phyloP scores from a whole-genome alignment of 1,140 invertebrate species.

The Brachionus paranguensis region DNA sequence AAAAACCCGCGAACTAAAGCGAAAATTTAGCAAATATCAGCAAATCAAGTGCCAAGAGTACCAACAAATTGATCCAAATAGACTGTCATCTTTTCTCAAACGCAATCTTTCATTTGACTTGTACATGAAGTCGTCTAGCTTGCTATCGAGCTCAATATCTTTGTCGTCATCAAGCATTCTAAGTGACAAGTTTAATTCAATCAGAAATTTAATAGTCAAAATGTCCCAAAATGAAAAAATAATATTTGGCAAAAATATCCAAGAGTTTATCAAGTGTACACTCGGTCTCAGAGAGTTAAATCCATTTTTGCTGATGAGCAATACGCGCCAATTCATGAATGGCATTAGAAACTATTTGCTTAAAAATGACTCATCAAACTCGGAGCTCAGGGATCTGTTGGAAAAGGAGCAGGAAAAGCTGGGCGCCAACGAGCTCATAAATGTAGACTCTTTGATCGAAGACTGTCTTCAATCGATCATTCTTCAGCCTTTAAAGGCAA shows the following conservation, averaged over 20 bases:
- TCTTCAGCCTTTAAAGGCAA: background rate
- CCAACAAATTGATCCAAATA: background rate
- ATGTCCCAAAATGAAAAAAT: constrained; percentile 9
- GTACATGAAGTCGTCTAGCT: constrained; percentile 15
- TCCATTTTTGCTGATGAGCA: constrained; percentile 10
- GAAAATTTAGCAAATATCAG: background rate
- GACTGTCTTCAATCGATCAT: constrained; percentile 6
- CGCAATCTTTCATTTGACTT: constrained; percentile 19
- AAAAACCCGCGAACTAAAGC: background rate
- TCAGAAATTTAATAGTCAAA: constrained; percentile 19
- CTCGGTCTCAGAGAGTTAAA: background rate
- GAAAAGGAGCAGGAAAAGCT: background rate
- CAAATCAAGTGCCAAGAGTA: background rate
- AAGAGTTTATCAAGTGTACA: constrained; percentile 8
- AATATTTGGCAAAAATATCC: constrained; percentile 20
- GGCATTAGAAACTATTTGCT: constrained; percentile 26
- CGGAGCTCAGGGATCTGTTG: background rate
- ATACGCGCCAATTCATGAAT: constrained; percentile 8
- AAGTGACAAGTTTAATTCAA: background rate
- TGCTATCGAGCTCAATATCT: background rate
- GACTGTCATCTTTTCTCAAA: background rate
- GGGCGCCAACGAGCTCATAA: background rate
- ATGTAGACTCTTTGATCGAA: background rate
- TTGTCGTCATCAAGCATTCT: background rate
- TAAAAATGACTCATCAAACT: background rate